Percentiles rank a stretch among this genome's conserved stretches.
Conservation (phyloP, 2,888 invertebrate species). For the Scrobipalpa costella region DNA sequence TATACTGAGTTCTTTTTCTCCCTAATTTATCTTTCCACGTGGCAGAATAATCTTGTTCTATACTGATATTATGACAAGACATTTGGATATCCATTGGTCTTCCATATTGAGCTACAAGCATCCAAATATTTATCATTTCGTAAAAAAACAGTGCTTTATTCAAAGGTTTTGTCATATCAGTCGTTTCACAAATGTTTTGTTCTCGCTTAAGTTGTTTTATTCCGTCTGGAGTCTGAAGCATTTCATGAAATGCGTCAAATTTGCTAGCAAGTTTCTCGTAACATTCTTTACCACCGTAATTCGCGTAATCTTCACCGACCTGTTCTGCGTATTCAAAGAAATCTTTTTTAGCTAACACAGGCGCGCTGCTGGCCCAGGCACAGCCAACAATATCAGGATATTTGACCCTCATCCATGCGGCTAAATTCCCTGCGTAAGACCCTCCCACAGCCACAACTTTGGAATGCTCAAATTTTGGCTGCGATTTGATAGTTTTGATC, state of each 20-base stretch:
- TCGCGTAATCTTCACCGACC: constrained; percentile 5
- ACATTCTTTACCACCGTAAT: not conserved
- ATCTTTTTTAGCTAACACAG: constrained; percentile 38
- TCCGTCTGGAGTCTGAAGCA: constrained; percentile 1
- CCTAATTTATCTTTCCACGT: not conserved
- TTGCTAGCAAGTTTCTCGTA: not conserved
- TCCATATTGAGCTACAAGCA: not conserved
- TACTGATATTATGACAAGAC: not conserved
- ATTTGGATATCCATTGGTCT: not conserved
- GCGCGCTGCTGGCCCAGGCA: constrained; percentile 71
- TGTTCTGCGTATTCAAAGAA: constrained; percentile 27
- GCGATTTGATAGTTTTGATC: constrained; percentile 28
- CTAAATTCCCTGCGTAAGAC: constrained; percentile 71
- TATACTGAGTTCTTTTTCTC: not conserved
- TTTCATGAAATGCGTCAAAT: not conserved
- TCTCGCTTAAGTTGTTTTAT: constrained; percentile 25
- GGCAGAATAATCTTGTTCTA: not conserved
- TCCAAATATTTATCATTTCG: not conserved
- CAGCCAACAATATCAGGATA: constrained; percentile 71
- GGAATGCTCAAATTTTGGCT: constrained; percentile 24
- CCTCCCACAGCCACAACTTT: constrained; percentile 43
- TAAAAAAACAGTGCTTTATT: constrained; percentile 3
- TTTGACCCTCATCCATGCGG: constrained; percentile 66
- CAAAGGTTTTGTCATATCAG: constrained; percentile 10
- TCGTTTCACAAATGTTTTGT: constrained; percentile 22